A percentile compares a stretch with the other conserved stretches of the same genome.
phyloP scores from a whole-genome alignment of 2,888 invertebrate species.

The Amorpha juglandis region DNA sequence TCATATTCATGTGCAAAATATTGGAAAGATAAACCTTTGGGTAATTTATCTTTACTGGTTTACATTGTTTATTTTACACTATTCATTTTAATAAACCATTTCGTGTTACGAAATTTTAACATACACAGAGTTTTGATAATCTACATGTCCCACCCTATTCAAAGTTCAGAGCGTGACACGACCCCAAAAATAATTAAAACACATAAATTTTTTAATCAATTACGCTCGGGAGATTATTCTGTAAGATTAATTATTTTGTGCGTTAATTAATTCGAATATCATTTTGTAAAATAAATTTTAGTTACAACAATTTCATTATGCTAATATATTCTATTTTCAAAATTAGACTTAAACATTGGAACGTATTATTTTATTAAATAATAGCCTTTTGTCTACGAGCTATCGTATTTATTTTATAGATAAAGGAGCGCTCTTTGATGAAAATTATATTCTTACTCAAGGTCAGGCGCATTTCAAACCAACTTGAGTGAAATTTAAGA shows the following conservation, averaged over 20 bases:
- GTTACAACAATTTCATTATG: conserved; percentile 1
- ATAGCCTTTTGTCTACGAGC: background rate
- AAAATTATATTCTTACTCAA: too few species aligned
- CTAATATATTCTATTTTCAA: conserved; percentile 9
- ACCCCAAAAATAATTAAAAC: background rate
- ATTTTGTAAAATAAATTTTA: background rate
- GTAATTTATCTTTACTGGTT: background rate
- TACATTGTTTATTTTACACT: background rate
- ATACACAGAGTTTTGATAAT: background rate
- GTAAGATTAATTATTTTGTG: conserved; percentile 8
- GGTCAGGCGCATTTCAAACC: too few species aligned
- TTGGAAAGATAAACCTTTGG: background rate
- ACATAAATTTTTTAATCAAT: conserved; percentile 9
- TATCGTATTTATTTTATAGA: background rate
- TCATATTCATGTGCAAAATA: background rate
- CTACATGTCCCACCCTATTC: background rate
- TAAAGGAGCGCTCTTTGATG: too few species aligned
- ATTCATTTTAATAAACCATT: background rate
- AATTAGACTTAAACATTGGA: conserved; percentile 1
- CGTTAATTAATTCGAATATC: background rate
- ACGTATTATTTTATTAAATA: background rate
- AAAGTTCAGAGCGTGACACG: background rate
- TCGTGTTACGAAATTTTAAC: background rate
- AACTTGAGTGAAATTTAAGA: too few species aligned
- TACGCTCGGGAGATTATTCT: conserved; percentile 2